A percentile compares a stretch with the other conserved stretches of the same genome.
These are phyloP conservation scores for Hucho hucho DNA, from an alignment of 2,113 vertebrate species.

Conservation along the genomic window DNA sequence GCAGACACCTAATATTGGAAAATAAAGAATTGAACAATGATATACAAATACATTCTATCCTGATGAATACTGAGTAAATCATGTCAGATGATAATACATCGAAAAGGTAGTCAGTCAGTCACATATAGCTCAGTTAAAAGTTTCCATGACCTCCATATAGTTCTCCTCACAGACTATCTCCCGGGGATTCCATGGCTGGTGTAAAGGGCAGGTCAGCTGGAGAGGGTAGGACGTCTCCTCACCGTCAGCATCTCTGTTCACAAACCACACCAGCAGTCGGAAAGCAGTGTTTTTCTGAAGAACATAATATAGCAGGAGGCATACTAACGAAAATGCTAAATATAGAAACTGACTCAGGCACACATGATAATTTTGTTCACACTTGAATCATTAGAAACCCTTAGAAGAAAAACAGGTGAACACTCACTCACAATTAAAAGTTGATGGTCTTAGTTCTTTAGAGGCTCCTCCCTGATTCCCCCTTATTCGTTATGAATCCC, in stretches of 20 bases:
- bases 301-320: not conserved
- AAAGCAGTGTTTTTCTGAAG: conserved; percentile 32
- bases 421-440: too few species aligned
- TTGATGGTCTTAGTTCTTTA: too few species aligned
- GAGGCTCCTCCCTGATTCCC: too few species aligned
- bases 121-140: not conserved
- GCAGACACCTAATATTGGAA: conserved; percentile 38
- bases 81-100: not conserved
- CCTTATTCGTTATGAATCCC: too few species aligned
- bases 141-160: conserved; percentile 46
- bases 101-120: not conserved
- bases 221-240: conserved; percentile 31
- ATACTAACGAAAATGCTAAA: not conserved
- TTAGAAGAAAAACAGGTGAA: not conserved
- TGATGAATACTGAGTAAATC: not conserved
- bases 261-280: conserved; percentile 43
- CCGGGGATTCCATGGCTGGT: conserved; percentile 33
- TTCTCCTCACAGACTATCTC: conserved; percentile 53
- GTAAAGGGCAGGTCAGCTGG: conserved; percentile 32
- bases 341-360: not conserved
- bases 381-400: not conserved
- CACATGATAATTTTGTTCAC: not conserved
- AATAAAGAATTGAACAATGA: not conserved
- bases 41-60: not conserved
- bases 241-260: conserved; percentile 17